Evolutionary conservation across 2,797 vertebrate genomes (phyloP), one percentile per base, ranked within the genome.

Genomic region (Phoxinus dragarum): DNA sequence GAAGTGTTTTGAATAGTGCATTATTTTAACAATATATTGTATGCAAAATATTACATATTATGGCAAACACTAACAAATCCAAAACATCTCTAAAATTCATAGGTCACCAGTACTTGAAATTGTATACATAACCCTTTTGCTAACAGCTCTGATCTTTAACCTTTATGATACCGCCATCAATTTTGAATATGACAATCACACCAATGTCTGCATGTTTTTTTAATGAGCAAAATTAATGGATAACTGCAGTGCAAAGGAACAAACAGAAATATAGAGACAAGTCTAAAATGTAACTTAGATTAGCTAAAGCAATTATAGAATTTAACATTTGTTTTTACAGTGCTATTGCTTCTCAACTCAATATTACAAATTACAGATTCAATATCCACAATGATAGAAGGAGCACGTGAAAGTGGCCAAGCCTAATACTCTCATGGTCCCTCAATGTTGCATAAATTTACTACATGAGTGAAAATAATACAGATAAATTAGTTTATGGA

Each of bases 241-340:
- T 73, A 54, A 3, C 5, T 19, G 17, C 42, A 77, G 4, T 14
- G 67, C 49, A 27, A 47, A 81, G 5, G 3, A 76, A 56, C 27
- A 78, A 82, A 82, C 36, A 36, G 6, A 85, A 42, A 77, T 4
- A 67, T 4, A 83, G n/a, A 38, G n/a, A 80, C 4, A 38, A 72
- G 11, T 66, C 9, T 74, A 82, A n/a, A 75, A 59, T 67, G 49
- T 19, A 67, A 54, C 23, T 21, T 73, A 3, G 23, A 47, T 47
- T 66, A 38, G 42, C 61, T 61, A 67, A 66, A n/a, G 3, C 2
- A 47, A 36, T 38, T 61, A 31, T 2, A 64, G 19, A 82, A 49
- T 17, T 83, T 2, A 19, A 49, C 81, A 74, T 67, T 14, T 19
- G 69, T 64, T 74, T 2, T 31, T 72, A 82, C 38, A 47, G 54